Conservation (phyloP, 2,797 vertebrate species). For the Fratercula arctica region DNA sequence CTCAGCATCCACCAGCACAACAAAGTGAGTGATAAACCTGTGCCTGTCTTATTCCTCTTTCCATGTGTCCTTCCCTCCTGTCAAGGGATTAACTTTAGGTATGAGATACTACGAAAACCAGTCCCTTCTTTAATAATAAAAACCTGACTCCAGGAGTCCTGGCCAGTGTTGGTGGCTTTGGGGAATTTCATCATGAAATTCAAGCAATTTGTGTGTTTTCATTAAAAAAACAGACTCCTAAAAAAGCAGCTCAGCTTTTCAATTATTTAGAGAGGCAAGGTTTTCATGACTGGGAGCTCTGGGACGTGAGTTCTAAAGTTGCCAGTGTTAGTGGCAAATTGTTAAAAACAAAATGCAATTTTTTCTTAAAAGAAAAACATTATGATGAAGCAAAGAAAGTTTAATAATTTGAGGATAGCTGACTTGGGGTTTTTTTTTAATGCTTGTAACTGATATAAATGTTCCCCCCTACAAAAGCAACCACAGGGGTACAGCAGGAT, state of each 20-base stretch:
- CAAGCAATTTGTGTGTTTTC: background rate
- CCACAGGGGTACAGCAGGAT: background rate
- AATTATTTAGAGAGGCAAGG: background rate
- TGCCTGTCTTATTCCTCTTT: background rate
- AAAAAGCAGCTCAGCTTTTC: background rate
- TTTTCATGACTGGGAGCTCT: background rate
- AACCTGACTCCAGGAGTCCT: background rate
- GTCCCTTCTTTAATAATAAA: background rate
- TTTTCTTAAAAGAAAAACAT: background rate
- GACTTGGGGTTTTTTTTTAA: background rate
- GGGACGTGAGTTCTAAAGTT: background rate
- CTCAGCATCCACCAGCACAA: background rate
- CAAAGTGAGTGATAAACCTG: background rate
- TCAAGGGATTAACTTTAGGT: background rate
- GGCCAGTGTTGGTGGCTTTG: background rate
- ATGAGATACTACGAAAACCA: background rate
- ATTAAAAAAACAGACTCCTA: background rate
- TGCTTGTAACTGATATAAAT: background rate
- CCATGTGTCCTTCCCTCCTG: background rate
- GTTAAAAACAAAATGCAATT: background rate
- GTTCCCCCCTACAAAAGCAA: background rate
- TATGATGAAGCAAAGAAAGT: background rate
- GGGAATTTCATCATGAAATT: background rate
- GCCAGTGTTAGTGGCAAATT: background rate
- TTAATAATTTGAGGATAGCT: background rate